phyloP scores from a whole-genome alignment of 2,888 invertebrate genomes.

The Diaprepes abbreviatus region DNA sequence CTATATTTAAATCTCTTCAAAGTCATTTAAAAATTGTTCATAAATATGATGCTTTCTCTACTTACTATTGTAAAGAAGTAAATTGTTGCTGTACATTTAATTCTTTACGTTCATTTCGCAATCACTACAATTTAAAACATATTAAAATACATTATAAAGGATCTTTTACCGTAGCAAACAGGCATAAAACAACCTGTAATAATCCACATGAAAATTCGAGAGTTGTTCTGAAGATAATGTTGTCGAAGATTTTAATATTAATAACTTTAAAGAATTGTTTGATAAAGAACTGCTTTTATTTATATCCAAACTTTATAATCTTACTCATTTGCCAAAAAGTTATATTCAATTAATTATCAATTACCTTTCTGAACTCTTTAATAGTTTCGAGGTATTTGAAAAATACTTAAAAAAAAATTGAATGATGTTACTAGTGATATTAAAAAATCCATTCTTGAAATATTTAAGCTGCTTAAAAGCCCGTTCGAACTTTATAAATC shows the following conservation, averaged over 20 bases:
- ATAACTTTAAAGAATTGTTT: not conserved
- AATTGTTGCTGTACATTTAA: not conserved
- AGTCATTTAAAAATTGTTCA: conserved; percentile 6
- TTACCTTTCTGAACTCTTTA: too few species aligned
- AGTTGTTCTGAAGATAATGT: too few species aligned
- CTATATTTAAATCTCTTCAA: not conserved
- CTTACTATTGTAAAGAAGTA: not conserved
- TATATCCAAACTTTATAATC: conserved; percentile 13
- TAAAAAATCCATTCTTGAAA: not conserved
- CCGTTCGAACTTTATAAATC: conserved; percentile 1
- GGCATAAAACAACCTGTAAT: too few species aligned
- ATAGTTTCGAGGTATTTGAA: too few species aligned
- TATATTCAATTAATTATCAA: too few species aligned
- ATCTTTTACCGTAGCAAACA: too few species aligned
- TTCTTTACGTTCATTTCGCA: not conserved
- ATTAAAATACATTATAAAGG: too few species aligned
- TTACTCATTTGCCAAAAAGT: too few species aligned
- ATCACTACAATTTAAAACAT: conserved; percentile 7
- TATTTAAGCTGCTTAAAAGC: not conserved
- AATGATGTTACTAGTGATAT: not conserved
- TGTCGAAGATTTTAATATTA: too few species aligned
- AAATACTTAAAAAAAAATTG: too few species aligned
- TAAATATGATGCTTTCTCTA: not conserved
- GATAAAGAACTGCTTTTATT: conserved; percentile 6
- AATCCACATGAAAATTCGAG: too few species aligned